Evolutionary conservation across 2,888 invertebrate species (phyloP).

Genomic region (Petrophora chlorosata): DNA sequence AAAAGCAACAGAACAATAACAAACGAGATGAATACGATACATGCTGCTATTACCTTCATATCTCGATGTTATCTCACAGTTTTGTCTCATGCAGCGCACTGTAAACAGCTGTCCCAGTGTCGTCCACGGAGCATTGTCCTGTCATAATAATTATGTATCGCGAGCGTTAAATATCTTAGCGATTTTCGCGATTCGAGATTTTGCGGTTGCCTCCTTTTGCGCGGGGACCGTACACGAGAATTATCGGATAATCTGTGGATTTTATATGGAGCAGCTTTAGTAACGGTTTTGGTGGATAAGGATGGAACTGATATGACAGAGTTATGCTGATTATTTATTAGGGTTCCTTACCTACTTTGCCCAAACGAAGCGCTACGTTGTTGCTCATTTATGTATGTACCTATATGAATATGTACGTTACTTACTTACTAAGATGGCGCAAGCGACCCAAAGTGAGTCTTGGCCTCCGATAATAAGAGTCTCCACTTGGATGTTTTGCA

Average conservation of each 20-base stretch:
- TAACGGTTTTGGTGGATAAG: slow-evolving; percentile 15
- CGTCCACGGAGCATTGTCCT: slow-evolving; percentile 65
- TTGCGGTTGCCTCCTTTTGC: slow-evolving; percentile 54
- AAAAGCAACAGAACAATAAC: slow-evolving; percentile 53
- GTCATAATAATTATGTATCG: slow-evolving; percentile 77
- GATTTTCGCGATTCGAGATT: slow-evolving; percentile 35
- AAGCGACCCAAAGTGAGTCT: no score
- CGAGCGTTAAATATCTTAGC: slow-evolving; percentile 65
- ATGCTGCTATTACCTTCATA: slow-evolving; percentile 44
- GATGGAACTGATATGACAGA: no score
- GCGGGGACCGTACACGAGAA: slow-evolving; percentile 23
- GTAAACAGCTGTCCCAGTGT: slow-evolving; percentile 55
- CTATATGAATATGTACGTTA: no score
- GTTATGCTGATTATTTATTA: no score
- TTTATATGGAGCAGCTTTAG: slow-evolving; percentile 27
- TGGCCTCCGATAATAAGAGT: no score
- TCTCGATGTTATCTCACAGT: slow-evolving; percentile 55
- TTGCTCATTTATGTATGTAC: no score
- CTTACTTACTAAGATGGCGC: no score
- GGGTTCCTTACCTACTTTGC: no score
- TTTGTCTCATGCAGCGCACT: slow-evolving; percentile 30
- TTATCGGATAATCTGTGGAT: slow-evolving; percentile 27
- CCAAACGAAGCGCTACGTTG: no score
- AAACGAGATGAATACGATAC: slow-evolving; percentile 60
- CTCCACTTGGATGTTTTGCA: no score